Evolutionary conservation across 2,113 vertebrate genomes (phyloP), one percentile per base, ranked within the genome.

Genomic region (Benitochromis conjunctus): DNA sequence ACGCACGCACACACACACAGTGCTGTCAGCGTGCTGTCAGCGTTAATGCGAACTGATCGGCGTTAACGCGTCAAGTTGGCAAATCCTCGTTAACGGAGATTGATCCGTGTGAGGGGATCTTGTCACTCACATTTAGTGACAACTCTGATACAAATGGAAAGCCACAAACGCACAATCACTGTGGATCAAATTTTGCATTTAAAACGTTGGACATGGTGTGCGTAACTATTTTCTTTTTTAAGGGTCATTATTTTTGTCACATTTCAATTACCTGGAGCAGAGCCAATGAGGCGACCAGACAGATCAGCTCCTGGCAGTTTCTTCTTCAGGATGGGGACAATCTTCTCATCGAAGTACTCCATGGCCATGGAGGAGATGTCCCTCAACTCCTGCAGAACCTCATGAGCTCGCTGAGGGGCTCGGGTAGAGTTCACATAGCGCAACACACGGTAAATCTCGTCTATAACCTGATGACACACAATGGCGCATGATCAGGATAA

Each of bases 331-430:
- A 99, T 97, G 79, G 99, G 98, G 90, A 99, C 98, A 26, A 99
- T 99, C 95, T 99, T 99, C 92, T 99, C 99, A 86, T 99, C 99
- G 82, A 99, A 99, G 95, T 99, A 99, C 91, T 99, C 99, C 98
- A 99, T 99, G 87, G 99, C 99, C 99, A 99, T 99, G 92, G 99
- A 99, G 53, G 99, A 99, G 91, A 99, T 99, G 64, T 99, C 99
- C 89, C 99, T 96, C 88, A 99, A 92, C 94, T 99, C 99, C 91
- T 99, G 98, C 81, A 99, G 96, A 6, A 99, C 99, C 95, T 99
- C 98, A 24, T 99, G 99, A 91, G 99, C 99, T 88, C 99, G 96
- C 93, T 99, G 98, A 26, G 99, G 98, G n/a, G 99, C 97, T 91
- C 98, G 96, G 54, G 99, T 99, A 80, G 98, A 99, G 95, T 99